Conservation (phyloP, 2,113 vertebrate species). For the Dolichallabes microphthalmus region DNA sequence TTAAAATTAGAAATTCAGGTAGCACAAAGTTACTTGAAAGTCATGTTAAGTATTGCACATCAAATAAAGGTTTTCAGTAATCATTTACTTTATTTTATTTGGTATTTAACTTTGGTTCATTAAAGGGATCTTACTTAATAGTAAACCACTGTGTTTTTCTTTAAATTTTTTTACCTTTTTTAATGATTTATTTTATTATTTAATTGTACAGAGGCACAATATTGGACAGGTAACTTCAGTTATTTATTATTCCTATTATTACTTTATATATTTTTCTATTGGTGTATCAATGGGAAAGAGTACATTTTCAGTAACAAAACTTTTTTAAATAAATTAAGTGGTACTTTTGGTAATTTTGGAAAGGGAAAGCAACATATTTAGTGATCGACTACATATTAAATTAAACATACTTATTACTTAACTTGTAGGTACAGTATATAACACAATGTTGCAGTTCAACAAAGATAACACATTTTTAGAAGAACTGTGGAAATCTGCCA, state of each 20-base stretch:
- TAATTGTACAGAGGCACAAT: not conserved
- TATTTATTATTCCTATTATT: not conserved
- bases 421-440: too few relatives aligned
- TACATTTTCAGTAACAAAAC: not conserved
- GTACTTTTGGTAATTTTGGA: not conserved
- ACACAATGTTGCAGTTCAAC: not conserved
- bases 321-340: not conserved
- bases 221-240: not conserved
- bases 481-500: not conserved
- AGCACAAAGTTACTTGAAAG: not conserved
- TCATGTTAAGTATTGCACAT: not conserved
- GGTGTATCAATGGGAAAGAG: not conserved
- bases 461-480: not conserved
- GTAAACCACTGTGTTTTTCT: not conserved
- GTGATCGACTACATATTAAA: not conserved
- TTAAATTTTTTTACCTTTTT: too few relatives aligned
- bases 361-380: not conserved
- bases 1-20: not conserved
- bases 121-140: not conserved
- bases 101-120: not conserved
- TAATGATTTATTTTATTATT: not conserved
- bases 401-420: not conserved
- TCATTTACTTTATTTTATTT: not conserved
- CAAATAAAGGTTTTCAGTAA: not conserved
- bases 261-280: not conserved